Evolutionary conservation across 2,113 vertebrate species (phyloP).

Genomic region (Chrysemys picta): DNA sequence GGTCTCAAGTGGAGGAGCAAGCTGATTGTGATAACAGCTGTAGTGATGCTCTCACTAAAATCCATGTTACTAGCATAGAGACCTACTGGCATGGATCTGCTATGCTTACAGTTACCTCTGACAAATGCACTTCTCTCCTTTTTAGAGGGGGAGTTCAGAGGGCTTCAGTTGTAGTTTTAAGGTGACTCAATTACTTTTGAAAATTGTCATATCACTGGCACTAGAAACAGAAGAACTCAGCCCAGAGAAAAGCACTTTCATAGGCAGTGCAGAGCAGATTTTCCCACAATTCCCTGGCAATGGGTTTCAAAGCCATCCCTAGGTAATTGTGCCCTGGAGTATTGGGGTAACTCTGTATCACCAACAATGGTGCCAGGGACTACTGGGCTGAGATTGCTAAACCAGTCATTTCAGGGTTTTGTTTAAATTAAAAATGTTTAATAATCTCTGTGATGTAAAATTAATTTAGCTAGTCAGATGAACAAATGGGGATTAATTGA

Average conservation of each 20-base stretch:
- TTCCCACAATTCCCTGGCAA: neutral
- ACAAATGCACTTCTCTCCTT: neutral
- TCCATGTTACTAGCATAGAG: neutral
- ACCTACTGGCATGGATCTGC: fast-evolving
- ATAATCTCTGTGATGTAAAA: neutral
- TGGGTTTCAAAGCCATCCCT: neutral
- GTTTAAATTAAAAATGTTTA: neutral
- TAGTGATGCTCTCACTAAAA: neutral
- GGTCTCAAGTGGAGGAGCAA: neutral
- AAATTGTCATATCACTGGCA: neutral
- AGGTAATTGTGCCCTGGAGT: too few relatives aligned
- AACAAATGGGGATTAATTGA: neutral
- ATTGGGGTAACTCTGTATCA: neutral
- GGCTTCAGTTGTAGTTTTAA: neutral
- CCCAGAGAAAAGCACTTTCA: neutral
- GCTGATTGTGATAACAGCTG: neutral
- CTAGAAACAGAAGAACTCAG: neutral
- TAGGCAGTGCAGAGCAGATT: neutral
- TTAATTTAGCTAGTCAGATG: neutral
- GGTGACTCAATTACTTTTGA: neutral
- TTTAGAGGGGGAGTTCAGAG: neutral
- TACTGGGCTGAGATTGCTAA: neutral
- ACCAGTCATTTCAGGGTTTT: neutral
- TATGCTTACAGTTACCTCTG: neutral
- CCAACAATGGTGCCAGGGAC: neutral